Percentiles rank a stretch among this genome's conserved stretches.
phyloP scores from a whole-genome alignment of 2,888 invertebrate genomes.

The Noctua janthina region DNA sequence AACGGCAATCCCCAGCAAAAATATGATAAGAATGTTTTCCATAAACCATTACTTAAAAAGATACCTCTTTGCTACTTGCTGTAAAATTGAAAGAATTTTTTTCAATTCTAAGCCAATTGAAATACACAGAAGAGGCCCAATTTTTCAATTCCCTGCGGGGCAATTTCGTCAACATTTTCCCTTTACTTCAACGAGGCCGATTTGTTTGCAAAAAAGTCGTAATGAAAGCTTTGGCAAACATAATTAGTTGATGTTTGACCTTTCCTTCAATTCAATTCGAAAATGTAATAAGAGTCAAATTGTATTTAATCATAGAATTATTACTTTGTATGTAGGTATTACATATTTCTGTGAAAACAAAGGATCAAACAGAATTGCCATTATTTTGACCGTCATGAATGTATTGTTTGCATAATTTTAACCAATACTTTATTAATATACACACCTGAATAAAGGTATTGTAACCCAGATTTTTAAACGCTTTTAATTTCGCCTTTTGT shows the following conservation, averaged over 20 bases:
- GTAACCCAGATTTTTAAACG: not conserved
- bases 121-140: slow-evolving; percentile 52
- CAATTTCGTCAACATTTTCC: slow-evolving; percentile 67
- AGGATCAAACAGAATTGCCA: slow-evolving; percentile 22
- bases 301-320: slow-evolving; percentile 26
- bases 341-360: slow-evolving; percentile 34
- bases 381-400: slow-evolving; percentile 7
- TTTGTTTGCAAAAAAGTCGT: slow-evolving; percentile 41
- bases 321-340: slow-evolving; percentile 12
- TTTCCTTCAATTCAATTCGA: slow-evolving; percentile 29
- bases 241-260: slow-evolving; percentile 38
- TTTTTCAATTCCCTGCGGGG: slow-evolving; percentile 68
- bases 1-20: not conserved
- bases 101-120: slow-evolving; percentile 39
- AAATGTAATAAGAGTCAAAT: slow-evolving; percentile 28
- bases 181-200: slow-evolving; percentile 44
- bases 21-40: not conserved
- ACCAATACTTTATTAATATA: slow-evolving; percentile 7
- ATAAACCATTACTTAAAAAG: not conserved
- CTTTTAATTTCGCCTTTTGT: slow-evolving; percentile 17
- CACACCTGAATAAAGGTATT: slow-evolving; percentile 26
- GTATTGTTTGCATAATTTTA: slow-evolving; percentile 23
- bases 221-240: slow-evolving; percentile 41
- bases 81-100: slow-evolving; percentile 26
- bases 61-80: not conserved